phyloP scores from a whole-genome alignment of 2,888 invertebrate genomes.

The Dugesia japonica region DNA sequence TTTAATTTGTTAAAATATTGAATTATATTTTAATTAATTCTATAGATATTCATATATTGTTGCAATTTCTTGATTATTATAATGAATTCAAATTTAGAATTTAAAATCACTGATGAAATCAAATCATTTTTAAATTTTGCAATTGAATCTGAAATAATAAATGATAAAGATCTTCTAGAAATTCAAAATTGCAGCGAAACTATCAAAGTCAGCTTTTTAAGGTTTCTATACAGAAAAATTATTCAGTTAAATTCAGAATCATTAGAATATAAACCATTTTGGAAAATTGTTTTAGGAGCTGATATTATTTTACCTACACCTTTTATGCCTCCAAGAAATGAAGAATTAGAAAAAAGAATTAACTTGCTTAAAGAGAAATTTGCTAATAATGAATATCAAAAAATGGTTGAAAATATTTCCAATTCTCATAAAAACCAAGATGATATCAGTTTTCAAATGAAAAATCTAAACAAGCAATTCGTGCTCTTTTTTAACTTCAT shows the following conservation, averaged over 20 bases:
- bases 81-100: not conserved
- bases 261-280: not conserved
- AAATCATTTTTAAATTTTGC: not conserved
- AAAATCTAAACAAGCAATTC: conserved; percentile 21
- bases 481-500: conserved; percentile 22
- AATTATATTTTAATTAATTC: no score
- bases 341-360: conserved; percentile 23
- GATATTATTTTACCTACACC: not conserved
- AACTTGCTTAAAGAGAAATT: conserved; percentile 17
- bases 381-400: conserved; percentile 20
- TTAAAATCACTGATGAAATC: not conserved
- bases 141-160: not conserved
- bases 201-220: not conserved
- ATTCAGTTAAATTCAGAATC: not conserved
- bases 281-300: not conserved
- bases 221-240: not conserved
- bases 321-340: not conserved
- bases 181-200: not conserved
- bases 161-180: not conserved
- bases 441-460: not conserved
- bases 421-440: not conserved
- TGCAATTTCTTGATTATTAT: not conserved
- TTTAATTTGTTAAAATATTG: no score
- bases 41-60: no score
- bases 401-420: conserved; percentile 21